phyloP scores from a whole-genome alignment of 92 coral and sea anemone genomes.

The Heteractis magnifica region DNA sequence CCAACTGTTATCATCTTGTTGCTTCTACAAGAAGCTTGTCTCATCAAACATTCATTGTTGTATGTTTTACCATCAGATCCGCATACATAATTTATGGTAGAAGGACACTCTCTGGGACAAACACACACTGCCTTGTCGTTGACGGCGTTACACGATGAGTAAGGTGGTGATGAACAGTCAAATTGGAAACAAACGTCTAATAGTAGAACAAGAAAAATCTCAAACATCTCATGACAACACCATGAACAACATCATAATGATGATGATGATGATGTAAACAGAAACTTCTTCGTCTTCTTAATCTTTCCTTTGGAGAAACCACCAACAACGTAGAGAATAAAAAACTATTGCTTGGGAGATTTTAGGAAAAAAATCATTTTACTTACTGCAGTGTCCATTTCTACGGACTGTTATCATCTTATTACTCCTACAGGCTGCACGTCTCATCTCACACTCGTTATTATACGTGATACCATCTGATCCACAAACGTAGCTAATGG shows the following conservation, averaged over 20 bases:
- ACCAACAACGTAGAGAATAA: too few relatives aligned
- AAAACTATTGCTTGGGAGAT: too few relatives aligned
- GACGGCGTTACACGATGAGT: slow-evolving; percentile 16
- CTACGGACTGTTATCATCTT: slow-evolving; percentile 10
- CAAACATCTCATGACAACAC: too few relatives aligned
- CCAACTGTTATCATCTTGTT: slow-evolving; percentile 4
- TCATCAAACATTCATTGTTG: slow-evolving; percentile 26
- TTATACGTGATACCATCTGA: slow-evolving; percentile 7
- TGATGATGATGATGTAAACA: too few relatives aligned
- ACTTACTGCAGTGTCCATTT: too few relatives aligned
- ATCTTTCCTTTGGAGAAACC: too few relatives aligned
- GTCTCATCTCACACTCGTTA: slow-evolving; percentile 40
- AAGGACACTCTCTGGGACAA: slow-evolving; percentile 14
- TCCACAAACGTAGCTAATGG: background rate
- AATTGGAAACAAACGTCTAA: slow-evolving; percentile 18
- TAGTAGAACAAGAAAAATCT: background rate
- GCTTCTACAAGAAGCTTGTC: slow-evolving; percentile 9
- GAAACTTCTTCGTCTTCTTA: too few relatives aligned
- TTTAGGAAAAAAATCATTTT: too few relatives aligned
- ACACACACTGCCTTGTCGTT: slow-evolving; percentile 32
- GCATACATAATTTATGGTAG: background rate
- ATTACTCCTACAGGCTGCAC: slow-evolving; percentile 19
- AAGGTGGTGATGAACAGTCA: slow-evolving; percentile 11
- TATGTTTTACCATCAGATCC: slow-evolving; percentile 19
- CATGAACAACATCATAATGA: too few relatives aligned